Evolutionary conservation across 35 echinoderm and acorn worm species (phyloP).

Genomic region (Lytechinus variegatus): DNA sequence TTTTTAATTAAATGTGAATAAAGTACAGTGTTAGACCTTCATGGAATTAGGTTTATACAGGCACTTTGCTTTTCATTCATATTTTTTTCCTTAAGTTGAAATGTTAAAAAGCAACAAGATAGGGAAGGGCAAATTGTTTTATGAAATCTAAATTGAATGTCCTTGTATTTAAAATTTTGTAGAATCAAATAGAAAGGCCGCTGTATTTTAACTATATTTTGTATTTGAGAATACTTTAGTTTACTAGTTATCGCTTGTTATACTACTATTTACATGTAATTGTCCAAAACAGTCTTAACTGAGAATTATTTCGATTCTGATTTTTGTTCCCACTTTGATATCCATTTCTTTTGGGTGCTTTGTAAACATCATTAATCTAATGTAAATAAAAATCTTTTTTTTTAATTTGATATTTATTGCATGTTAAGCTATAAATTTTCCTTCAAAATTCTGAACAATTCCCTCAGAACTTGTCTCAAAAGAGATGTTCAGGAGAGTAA

Average conservation of each 20-base stretch:
- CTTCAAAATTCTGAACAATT: not conserved
- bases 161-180: not conserved
- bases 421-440: not conserved
- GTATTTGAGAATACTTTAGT: not conserved
- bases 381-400: not conserved
- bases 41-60: not conserved
- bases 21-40: not conserved
- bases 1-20: not conserved
- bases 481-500: too few relatives aligned
- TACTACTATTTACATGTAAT: not conserved
- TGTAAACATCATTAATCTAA: not conserved
- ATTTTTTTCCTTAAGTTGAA: not conserved
- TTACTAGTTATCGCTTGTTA: slow-evolving; percentile 9
- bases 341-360: not conserved
- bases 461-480: too few relatives aligned
- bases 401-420: not conserved
- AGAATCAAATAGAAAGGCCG: not conserved
- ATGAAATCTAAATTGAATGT: not conserved
- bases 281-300: not conserved
- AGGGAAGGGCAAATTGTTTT: not conserved
- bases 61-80: not conserved
- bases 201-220: slow-evolving; percentile 37
- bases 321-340: not conserved
- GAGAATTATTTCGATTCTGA: not conserved
- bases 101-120: not conserved